Percentiles rank a stretch among this genome's conserved stretches.
Evolutionary conservation across 2,888 invertebrate species (phyloP).

Genomic region (Andrena dorsata): DNA sequence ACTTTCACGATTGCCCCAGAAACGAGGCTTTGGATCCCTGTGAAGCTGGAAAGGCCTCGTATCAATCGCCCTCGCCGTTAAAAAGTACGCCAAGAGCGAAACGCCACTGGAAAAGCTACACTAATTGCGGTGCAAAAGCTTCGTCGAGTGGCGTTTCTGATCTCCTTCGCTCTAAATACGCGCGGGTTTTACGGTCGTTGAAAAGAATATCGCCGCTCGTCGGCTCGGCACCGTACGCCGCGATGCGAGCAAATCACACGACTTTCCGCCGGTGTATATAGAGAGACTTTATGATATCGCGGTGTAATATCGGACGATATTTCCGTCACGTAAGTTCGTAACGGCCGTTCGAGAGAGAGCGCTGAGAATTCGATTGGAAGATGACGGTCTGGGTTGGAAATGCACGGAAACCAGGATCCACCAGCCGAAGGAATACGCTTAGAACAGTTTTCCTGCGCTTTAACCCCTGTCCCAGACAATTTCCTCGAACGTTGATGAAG

Average conservation of each 20-base stretch:
- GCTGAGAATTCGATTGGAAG: slow-evolving; percentile 57
- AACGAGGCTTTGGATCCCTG: slow-evolving; percentile 18
- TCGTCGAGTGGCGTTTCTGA: slow-evolving; percentile 14
- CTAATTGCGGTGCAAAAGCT: slow-evolving; percentile 22
- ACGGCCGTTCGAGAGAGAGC: slow-evolving; percentile 50
- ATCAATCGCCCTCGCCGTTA: slow-evolving; percentile 9
- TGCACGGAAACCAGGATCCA: slow-evolving; percentile 25
- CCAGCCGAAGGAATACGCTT: slow-evolving; percentile 24
- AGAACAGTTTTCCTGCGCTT: slow-evolving; percentile 9
- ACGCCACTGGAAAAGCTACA: slow-evolving; percentile 4
- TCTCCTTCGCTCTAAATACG: slow-evolving; percentile 6
- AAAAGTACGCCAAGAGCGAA: background rate
- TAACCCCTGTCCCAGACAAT: slow-evolving; percentile 18
- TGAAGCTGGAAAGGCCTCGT: slow-evolving; percentile 8
- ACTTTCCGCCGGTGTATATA: slow-evolving; percentile 21
- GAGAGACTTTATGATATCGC: slow-evolving; percentile 48
- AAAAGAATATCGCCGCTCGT: slow-evolving; percentile 36
- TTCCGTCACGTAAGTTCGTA: slow-evolving; percentile 68
- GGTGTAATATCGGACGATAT: slow-evolving; percentile 60
- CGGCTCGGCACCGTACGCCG: slow-evolving; percentile 27
- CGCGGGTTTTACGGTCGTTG: slow-evolving; percentile 32
- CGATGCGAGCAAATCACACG: slow-evolving; percentile 21
- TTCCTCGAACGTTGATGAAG: background rate
- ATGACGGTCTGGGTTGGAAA: slow-evolving; percentile 40
- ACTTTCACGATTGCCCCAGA: slow-evolving; percentile 24